Conservation (phyloP, 2,888 invertebrate species). For the Eristalinus aeneus region DNA sequence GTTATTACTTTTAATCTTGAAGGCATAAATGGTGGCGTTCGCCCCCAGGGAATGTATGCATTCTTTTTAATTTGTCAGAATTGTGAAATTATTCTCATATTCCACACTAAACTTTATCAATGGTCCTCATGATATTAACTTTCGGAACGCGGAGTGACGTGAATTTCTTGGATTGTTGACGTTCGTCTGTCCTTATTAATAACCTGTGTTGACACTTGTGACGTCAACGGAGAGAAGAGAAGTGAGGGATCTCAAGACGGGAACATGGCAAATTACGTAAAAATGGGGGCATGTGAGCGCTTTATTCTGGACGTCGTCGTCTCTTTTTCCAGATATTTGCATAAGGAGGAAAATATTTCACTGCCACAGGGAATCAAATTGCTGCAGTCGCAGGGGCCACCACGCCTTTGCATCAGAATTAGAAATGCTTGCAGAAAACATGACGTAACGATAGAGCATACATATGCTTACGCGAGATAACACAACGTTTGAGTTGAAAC, state of each 20-base stretch:
- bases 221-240: not conserved
- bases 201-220: not conserved
- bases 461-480: not conserved
- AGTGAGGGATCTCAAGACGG: not conserved
- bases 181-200: not conserved
- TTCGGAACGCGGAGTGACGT: not conserved
- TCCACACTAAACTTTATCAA: slow-evolving; percentile 11
- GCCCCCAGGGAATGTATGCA: slow-evolving; percentile 3
- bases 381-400: not conserved
- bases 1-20: slow-evolving; percentile 43
- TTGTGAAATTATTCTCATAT: slow-evolving; percentile 10
- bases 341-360: not conserved
- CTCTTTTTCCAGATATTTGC: not conserved
- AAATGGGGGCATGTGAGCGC: not conserved
- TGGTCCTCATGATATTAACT: not conserved
- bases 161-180: not conserved
- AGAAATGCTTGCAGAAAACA: not conserved
- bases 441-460: not conserved
- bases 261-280: not conserved
- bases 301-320: not conserved
- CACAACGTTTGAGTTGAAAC: not conserved
- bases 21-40: slow-evolving; percentile 16
- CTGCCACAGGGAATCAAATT: not conserved
- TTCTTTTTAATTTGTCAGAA: slow-evolving; percentile 19
- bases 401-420: not conserved